Conservation (phyloP, 2,797 vertebrate genomes). For the Myoxocephalus aenaeus region DNA sequence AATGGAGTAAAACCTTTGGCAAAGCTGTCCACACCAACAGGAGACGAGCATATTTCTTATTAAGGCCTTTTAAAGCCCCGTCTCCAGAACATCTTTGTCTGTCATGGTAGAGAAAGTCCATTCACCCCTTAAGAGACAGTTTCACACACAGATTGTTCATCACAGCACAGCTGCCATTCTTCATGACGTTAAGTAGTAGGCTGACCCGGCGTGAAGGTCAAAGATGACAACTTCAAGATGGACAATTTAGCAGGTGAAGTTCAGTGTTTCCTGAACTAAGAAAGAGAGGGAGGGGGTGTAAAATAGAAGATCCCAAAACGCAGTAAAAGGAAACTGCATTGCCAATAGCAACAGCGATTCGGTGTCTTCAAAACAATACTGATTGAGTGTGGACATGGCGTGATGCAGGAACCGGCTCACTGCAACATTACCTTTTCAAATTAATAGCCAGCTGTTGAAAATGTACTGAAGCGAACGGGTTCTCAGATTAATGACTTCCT, state of each 20-base stretch:
- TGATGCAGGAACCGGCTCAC: slow-evolving; percentile 24
- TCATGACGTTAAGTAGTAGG: slow-evolving; percentile 38
- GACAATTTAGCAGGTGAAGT: slow-evolving; percentile 27
- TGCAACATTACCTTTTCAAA: slow-evolving; percentile 28
- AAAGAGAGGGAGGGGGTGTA: neutral
- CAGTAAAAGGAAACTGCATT: neutral
- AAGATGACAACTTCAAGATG: slow-evolving; percentile 47
- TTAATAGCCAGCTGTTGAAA: slow-evolving; percentile 41
- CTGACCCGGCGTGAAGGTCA: slow-evolving; percentile 69
- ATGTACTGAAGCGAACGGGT: slow-evolving; percentile 26
- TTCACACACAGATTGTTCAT: slow-evolving; percentile 58
- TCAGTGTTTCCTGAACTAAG: slow-evolving; percentile 18
- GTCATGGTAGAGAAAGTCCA: slow-evolving; percentile 49
- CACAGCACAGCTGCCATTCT: slow-evolving; percentile 45
- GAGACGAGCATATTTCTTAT: slow-evolving; percentile 54
- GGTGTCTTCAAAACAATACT: neutral
- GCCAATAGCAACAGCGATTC: neutral
- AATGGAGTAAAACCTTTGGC: slow-evolving; percentile 58
- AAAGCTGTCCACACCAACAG: slow-evolving; percentile 53
- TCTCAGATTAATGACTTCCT: slow-evolving; percentile 35
- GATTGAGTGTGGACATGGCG: slow-evolving; percentile 8
- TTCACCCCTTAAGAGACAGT: slow-evolving; percentile 46
- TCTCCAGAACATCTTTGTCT: slow-evolving; percentile 68
- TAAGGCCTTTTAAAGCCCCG: slow-evolving; percentile 44
- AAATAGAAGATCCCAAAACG: neutral